Percentiles rank a stretch among this genome's conserved stretches.
phyloP scores from a whole-genome alignment of 2,888 invertebrate genomes.

The Pseudoips prasinana region DNA sequence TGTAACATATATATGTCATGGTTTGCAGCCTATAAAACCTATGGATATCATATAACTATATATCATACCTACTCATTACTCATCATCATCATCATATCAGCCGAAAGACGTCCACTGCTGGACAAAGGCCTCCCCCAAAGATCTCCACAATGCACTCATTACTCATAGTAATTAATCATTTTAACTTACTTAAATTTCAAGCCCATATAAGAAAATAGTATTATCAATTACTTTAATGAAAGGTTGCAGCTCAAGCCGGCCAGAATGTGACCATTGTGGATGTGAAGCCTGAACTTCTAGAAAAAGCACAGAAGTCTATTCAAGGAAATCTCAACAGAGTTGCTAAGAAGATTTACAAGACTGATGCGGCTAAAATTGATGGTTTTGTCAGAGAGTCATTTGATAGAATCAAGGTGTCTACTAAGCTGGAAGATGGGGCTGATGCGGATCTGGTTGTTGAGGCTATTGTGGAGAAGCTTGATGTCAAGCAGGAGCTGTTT shows the following conservation, averaged over 20 bases:
- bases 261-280: conserved; percentile 92
- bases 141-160: no score
- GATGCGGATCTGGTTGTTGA: conserved; percentile 90
- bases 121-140: no score
- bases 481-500: conserved; percentile 89
- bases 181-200: no score
- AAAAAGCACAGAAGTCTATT: conserved; percentile 88
- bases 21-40: no score
- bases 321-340: conserved; percentile 87
- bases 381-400: conserved; percentile 84
- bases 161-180: no score
- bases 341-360: conserved; percentile 89
- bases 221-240: no score
- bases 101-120: no score
- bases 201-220: no score
- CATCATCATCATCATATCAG: no score
- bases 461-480: conserved; percentile 93
- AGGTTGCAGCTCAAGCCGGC: conserved; percentile 93
- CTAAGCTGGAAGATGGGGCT: conserved; percentile 75
- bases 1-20: no score
- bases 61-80: no score
- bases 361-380: conserved; percentile 84
- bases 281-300: conserved; percentile 85
- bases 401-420: conserved; percentile 82
- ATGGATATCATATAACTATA: no score